Percentiles rank a stretch among this genome's conserved stretches.
phyloP scores from a whole-genome alignment of 2,113 vertebrate genomes.

The Triplophysa siluroides region DNA sequence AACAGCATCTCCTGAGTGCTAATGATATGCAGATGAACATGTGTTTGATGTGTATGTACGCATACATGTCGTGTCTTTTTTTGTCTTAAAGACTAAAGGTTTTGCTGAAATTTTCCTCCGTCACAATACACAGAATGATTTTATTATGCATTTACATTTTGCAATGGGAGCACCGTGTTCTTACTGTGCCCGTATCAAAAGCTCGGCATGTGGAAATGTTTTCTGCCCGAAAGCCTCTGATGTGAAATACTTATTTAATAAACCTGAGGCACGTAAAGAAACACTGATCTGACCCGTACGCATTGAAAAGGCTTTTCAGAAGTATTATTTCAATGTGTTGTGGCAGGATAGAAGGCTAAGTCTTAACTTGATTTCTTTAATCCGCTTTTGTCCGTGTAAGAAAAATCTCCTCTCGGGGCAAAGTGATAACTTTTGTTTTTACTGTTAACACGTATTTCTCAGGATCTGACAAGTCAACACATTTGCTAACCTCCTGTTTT shows the following conservation, averaged over 20 bases:
- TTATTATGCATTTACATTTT: neutral
- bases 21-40: too few species aligned
- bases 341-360: neutral
- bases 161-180: neutral
- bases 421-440: neutral
- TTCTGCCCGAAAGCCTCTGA: neutral
- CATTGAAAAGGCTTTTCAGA: neutral
- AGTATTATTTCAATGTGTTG: neutral
- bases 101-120: neutral
- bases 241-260: neutral
- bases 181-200: neutral
- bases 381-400: neutral
- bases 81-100: too few species aligned
- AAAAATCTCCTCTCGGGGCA: neutral
- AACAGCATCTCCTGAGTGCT: too few species aligned
- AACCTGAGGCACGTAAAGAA: neutral
- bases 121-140: neutral
- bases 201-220: neutral
- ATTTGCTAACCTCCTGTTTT: neutral
- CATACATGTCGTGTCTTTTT: too few species aligned
- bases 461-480: neutral
- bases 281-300: constrained; percentile 7
- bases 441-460: constrained; percentile 13
- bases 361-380: constrained; percentile 2
- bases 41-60: too few species aligned